Percentiles rank a stretch among this genome's conserved stretches.
These are phyloP conservation scores for Parapristionchus giblindavisi DNA, from an alignment of 2,888 invertebrate genomes.

Conservation along the genomic window DNA sequence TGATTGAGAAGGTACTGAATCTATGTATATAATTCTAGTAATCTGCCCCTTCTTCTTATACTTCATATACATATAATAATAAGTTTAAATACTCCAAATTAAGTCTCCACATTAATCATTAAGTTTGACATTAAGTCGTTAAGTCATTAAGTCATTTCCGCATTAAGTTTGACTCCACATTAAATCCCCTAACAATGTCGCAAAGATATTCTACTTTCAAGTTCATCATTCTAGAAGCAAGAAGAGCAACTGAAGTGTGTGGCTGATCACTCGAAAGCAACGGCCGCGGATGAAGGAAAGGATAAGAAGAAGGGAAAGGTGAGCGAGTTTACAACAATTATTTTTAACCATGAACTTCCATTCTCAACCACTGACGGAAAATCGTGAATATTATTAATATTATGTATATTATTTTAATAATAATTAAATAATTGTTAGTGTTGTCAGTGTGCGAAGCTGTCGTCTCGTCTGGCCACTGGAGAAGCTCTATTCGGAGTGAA, in stretches of 20 bases:
- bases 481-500: constrained; percentile 8
- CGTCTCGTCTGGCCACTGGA: constrained; percentile 9
- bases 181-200: too few relatives aligned
- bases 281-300: constrained; percentile 4
- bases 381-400: background rate
- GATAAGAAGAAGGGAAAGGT: constrained; percentile 6
- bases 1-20: constrained; percentile 27
- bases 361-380: background rate
- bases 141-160: too few relatives aligned
- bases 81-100: too few relatives aligned
- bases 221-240: background rate
- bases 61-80: too few relatives aligned
- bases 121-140: too few relatives aligned
- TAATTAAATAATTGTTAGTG: background rate
- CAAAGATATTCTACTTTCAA: too few relatives aligned
- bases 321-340: background rate
- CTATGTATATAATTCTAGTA: too few relatives aligned
- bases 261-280: background rate
- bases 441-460: constrained; percentile 33
- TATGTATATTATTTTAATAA: too few relatives aligned
- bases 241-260: constrained; percentile 18
- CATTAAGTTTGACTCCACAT: too few relatives aligned
- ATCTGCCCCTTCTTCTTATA: too few relatives aligned
- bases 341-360: background rate
- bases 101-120: too few relatives aligned